phyloP scores from a whole-genome alignment of 2,113 vertebrate genomes.

The Hippoglossus stenolepis region DNA sequence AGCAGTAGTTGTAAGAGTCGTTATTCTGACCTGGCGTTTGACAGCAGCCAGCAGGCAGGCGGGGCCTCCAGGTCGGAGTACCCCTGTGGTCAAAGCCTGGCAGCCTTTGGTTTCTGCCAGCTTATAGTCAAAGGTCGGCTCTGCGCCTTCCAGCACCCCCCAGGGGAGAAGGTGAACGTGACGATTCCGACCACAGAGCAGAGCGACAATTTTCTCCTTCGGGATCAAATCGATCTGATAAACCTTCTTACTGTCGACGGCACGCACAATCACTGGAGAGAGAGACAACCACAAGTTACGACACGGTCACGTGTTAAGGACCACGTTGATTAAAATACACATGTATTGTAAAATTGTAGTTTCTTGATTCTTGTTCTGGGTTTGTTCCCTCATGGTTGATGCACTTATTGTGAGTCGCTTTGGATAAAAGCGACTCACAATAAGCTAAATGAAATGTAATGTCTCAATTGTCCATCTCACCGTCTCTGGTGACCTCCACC shows the following conservation, averaged over 20 bases:
- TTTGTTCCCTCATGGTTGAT: too few relatives aligned
- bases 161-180: slow-evolving; percentile 93
- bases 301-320: too few relatives aligned
- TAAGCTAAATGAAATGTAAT: too few relatives aligned
- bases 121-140: slow-evolving; percentile 89
- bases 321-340: too few relatives aligned
- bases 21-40: slow-evolving; percentile 85
- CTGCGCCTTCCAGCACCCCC: slow-evolving; percentile 90
- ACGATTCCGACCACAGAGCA: slow-evolving; percentile 92
- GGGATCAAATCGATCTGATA: slow-evolving; percentile 93
- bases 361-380: too few relatives aligned
- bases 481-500: slow-evolving; percentile 94
- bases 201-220: slow-evolving; percentile 88
- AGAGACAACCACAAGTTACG: background rate
- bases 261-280: slow-evolving; percentile 92
- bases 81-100: slow-evolving; percentile 88
- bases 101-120: slow-evolving; percentile 95
- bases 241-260: slow-evolving; percentile 96
- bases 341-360: too few relatives aligned
- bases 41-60: slow-evolving; percentile 91
- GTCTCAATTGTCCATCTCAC: slow-evolving; percentile 74
- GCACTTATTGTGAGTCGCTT: too few relatives aligned
- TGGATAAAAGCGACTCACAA: too few relatives aligned
- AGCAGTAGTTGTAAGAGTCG: background rate
- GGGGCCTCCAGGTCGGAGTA: slow-evolving; percentile 82